These are phyloP conservation scores for Sinopyrophorus schimmeli DNA, from an alignment of 2,888 invertebrate genomes.

Conservation along the genomic window DNA sequence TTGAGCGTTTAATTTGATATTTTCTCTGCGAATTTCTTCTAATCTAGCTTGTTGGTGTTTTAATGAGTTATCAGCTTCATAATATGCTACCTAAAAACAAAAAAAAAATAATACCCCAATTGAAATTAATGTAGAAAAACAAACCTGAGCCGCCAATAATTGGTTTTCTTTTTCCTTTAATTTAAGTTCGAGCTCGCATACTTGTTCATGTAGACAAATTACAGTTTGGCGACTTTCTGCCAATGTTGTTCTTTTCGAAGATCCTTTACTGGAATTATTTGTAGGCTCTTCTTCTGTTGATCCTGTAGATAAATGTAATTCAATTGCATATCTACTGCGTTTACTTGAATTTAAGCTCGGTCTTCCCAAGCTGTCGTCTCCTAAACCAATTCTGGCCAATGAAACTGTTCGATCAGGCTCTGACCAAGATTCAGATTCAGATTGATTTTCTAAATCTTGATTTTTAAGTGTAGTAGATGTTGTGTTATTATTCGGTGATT, in stretches of 20 bases:
- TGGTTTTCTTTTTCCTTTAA: constrained; percentile 55
- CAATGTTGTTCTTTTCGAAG: constrained; percentile 37
- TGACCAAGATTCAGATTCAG: constrained; percentile 86
- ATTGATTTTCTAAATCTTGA: constrained; percentile 48
- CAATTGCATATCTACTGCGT: constrained; percentile 18
- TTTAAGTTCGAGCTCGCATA: constrained; percentile 53
- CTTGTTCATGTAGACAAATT: constrained; percentile 52
- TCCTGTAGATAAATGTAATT: constrained; percentile 35
- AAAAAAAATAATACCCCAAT: not conserved
- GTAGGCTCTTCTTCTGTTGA: constrained; percentile 49
- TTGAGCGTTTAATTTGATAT: constrained; percentile 8
- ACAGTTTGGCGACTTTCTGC: constrained; percentile 43
- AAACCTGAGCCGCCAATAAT: constrained; percentile 39
- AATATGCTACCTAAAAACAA: constrained; percentile 18
- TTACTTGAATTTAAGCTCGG: constrained; percentile 55
- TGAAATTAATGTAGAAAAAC: constrained; percentile 7
- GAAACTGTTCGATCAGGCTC: constrained; percentile 85
- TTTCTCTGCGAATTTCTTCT: constrained; percentile 13
- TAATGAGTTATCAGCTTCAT: constrained; percentile 29
- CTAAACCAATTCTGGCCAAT: constrained; percentile 74
- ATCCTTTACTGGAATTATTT: constrained; percentile 27
- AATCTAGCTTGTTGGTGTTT: constrained; percentile 29
- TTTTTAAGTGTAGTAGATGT: constrained; percentile 37
- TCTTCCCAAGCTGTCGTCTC: constrained; percentile 57
- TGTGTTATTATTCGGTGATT: constrained; percentile 5